These are phyloP conservation scores for Nomada flava DNA, from an alignment of 2,888 invertebrate species.

Conservation along the genomic window DNA sequence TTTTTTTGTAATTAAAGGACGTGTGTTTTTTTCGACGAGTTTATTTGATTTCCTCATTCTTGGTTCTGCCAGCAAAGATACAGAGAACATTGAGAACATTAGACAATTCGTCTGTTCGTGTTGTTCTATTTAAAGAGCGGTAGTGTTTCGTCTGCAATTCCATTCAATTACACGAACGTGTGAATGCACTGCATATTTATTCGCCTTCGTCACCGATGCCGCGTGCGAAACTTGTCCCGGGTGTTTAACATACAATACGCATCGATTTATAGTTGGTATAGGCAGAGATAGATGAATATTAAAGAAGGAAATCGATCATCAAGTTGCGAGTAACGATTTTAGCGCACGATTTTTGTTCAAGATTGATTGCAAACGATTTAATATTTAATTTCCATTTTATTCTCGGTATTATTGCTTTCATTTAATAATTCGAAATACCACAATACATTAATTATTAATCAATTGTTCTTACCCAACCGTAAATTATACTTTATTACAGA, in stretches of 20 bases:
- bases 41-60: too few relatives aligned
- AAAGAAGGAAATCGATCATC: conserved; percentile 38
- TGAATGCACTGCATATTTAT: conserved; percentile 53
- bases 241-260: conserved; percentile 59
- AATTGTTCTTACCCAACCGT: too few relatives aligned
- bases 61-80: neutral
- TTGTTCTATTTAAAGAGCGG: conserved; percentile 53
- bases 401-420: too few relatives aligned
- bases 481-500: too few relatives aligned
- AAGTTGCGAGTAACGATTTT: neutral
- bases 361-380: too few relatives aligned
- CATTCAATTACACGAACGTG: conserved; percentile 53
- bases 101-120: conserved; percentile 14
- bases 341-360: neutral
- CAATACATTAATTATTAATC: too few relatives aligned
- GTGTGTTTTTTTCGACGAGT: too few relatives aligned
- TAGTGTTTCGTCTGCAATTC: conserved; percentile 32
- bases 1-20: too few relatives aligned
- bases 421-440: too few relatives aligned
- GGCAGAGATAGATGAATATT: conserved; percentile 45
- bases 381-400: too few relatives aligned
- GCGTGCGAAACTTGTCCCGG: neutral
- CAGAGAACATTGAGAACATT: neutral
- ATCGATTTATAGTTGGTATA: neutral
- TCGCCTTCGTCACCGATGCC: conserved; percentile 40